Evolutionary conservation across 2,113 vertebrate genomes (phyloP).

Genomic region (Microtus richardsoni): DNA sequence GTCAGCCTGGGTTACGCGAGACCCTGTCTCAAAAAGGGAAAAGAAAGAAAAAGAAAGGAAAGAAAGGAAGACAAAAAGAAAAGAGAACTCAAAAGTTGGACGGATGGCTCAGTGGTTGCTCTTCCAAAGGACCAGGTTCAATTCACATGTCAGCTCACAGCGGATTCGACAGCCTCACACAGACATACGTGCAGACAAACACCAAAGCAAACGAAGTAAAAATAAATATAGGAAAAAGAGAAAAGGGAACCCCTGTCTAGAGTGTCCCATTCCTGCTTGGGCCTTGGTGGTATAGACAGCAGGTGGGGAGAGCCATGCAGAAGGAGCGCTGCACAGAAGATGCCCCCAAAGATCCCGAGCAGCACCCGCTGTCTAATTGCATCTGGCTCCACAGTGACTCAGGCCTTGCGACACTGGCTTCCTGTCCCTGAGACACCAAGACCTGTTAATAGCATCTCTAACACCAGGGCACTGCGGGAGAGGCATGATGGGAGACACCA

Average conservation of each 20-base stretch:
- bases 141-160: not conserved
- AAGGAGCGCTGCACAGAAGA: not conserved
- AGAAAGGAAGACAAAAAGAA: not conserved
- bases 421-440: slow-evolving; percentile 45
- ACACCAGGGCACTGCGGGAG: not conserved
- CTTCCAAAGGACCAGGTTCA: not conserved
- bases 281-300: not conserved
- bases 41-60: accelerated
- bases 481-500: not conserved
- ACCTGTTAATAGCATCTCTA: slow-evolving; percentile 39
- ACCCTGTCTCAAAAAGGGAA: not conserved
- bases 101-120: not conserved
- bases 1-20: not conserved
- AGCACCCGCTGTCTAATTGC: not conserved
- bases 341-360: not conserved
- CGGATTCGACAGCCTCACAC: not conserved
- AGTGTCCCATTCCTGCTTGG: no score
- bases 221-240: not conserved
- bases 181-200: not conserved
- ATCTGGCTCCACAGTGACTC: slow-evolving; percentile 39
- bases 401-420: slow-evolving; percentile 43
- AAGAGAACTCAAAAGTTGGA: not conserved
- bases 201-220: not conserved
- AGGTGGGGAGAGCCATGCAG: no score
- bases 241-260: not conserved